Base-by-base conservation (phyloP, 2,113 vertebrate species). In the Calonectris borealis region DNA sequence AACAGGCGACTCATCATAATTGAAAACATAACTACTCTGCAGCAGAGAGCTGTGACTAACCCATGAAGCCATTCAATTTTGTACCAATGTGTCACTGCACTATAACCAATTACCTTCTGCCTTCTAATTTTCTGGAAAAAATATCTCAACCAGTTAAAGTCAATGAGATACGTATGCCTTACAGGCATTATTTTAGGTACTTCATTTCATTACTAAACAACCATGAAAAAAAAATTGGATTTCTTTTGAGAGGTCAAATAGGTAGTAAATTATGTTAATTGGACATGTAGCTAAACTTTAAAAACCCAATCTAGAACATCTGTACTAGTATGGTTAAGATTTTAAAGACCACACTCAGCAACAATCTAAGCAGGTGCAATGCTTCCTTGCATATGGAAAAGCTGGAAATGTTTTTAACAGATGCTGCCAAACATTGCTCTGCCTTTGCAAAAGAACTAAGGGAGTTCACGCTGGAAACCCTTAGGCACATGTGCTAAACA, bases 91-190 rank as follows among this genome's bases (percentile, higher is more conserved):
- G 79, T 77, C 80, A 58, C 58, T 83, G 71, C 36, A 73, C 32
- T 46, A 21, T 4, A 36, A 27, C 44, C 25, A 58, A 86, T 90
- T 90, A 75, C 34, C 12, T 90, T 52, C 32, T 83, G 44, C 29
- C 36, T 83, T 86, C 88, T 88, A 73, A 77, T 92, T 88, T 70
- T 75, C 80, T 88, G 80, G 57, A 88, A 87, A 86, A 81, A 49
- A 18, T 71, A 85, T 32, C 51, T 88, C 60, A 86, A 66, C 25
- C 20, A 85, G 46, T 44, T 81, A 42, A 61, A 78, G n/a, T 51
- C 85, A 88, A 68, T 52, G 68, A 88, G 48, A 84, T 49, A 42
- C 9, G 14, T 16, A 55, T 61, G 64, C 55, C 84, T 92, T 71
- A 60, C 31, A 94, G 32, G 26, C 55, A 66, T 51, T 75, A 57